Percentiles rank a stretch among this genome's conserved stretches.
Conservation (phyloP, 2,113 vertebrate genomes). For the Trinectes maculatus region DNA sequence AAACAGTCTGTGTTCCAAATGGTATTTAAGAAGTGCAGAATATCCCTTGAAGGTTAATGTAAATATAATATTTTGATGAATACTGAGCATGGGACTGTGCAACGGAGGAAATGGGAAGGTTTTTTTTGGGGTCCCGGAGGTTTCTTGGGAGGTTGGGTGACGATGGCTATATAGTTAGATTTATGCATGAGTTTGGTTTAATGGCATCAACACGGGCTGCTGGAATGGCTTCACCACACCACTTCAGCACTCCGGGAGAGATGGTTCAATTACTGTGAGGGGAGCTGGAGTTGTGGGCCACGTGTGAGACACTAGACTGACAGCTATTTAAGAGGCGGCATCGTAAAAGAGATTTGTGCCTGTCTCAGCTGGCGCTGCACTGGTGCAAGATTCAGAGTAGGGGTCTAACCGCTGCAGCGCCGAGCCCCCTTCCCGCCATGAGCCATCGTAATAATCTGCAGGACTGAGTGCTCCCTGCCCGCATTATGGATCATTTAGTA, state of each 20-base stretch:
- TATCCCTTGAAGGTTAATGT: slow-evolving; percentile 28
- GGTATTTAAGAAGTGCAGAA: slow-evolving; percentile 2
- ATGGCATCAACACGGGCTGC: slow-evolving; percentile 79
- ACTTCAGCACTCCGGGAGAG: slow-evolving; percentile 72
- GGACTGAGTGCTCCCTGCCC: slow-evolving; percentile 72
- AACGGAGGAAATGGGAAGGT: slow-evolving; percentile 22
- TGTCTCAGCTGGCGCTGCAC: slow-evolving; percentile 58
- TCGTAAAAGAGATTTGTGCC: slow-evolving; percentile 86
- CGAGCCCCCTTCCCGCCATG: slow-evolving; percentile 47
- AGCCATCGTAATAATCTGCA: slow-evolving; percentile 69
- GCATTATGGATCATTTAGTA: slow-evolving; percentile 85
- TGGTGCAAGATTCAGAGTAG: slow-evolving; percentile 45
- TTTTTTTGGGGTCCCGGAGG: slow-evolving; percentile 27
- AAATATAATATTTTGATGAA: slow-evolving; percentile 43
- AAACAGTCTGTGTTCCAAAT: slow-evolving; percentile 15
- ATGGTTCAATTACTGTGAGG: slow-evolving; percentile 79
- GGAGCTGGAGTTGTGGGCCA: slow-evolving; percentile 64
- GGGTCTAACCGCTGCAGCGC: slow-evolving; percentile 56
- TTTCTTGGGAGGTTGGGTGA: slow-evolving; percentile 22
- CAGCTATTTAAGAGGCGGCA: slow-evolving; percentile 82
- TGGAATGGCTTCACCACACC: slow-evolving; percentile 71
- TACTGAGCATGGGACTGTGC: slow-evolving; percentile 16
- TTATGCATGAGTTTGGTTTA: slow-evolving; percentile 77
- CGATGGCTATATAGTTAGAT: slow-evolving; percentile 65
- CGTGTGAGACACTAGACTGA: slow-evolving; percentile 80